phyloP scores from a whole-genome alignment of 2,113 vertebrate genomes.

The Takifugu bimaculatus region DNA sequence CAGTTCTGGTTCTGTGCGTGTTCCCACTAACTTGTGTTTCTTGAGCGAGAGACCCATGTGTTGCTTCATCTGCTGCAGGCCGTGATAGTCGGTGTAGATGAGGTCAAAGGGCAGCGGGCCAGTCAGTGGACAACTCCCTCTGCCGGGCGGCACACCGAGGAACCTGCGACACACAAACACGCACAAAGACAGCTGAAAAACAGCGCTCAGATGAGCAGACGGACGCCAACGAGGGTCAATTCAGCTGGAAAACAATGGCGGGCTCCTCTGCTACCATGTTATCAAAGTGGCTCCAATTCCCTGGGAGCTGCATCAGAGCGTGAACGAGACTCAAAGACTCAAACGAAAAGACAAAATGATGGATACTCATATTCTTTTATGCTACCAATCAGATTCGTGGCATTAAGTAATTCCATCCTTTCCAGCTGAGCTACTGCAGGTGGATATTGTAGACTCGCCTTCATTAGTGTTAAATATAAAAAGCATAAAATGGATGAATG shows the following conservation, averaged over 20 bases:
- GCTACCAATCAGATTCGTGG: too few relatives aligned
- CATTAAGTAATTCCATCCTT: too few relatives aligned
- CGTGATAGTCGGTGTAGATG: slow-evolving; percentile 97
- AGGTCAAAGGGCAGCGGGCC: slow-evolving; percentile 91
- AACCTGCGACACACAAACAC: slow-evolving; percentile 75
- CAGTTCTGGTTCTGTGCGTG: background rate
- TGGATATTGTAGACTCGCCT: too few relatives aligned
- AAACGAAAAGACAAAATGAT: too few relatives aligned
- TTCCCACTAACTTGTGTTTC: slow-evolving; percentile 87
- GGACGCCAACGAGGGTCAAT: background rate
- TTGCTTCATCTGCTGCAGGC: slow-evolving; percentile 97
- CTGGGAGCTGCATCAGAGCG: too few relatives aligned
- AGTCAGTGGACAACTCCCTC: slow-evolving; percentile 93
- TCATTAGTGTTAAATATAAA: too few relatives aligned
- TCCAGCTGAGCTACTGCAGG: too few relatives aligned
- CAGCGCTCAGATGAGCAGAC: slow-evolving; percentile 18
- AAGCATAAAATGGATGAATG: too few relatives aligned
- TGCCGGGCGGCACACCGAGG: slow-evolving; percentile 92
- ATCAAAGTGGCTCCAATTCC: too few relatives aligned
- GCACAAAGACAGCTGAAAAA: background rate
- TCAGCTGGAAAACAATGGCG: too few relatives aligned
- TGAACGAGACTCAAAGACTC: too few relatives aligned
- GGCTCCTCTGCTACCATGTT: background rate
- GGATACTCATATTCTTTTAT: too few relatives aligned
- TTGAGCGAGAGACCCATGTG: slow-evolving; percentile 97